Evolutionary conservation across 2,797 vertebrate species (phyloP), one percentile per base, ranked within the genome.

Genomic region (Taenioides sp.): DNA sequence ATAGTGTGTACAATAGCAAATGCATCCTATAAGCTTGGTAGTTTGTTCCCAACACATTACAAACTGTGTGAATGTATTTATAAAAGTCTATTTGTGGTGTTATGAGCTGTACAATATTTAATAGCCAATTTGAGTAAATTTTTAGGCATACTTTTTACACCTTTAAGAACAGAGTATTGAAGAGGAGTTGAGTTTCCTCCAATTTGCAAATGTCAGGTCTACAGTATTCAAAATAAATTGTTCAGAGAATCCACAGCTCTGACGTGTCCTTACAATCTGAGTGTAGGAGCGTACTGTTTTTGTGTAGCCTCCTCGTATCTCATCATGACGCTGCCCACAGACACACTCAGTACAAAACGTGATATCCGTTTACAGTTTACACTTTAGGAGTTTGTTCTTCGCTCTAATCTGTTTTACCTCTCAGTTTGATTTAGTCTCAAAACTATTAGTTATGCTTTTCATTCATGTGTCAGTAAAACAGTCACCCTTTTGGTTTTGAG

Each of bases 141-240:
- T n/a, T n/a, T n/a, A 52, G 18, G 18, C 18, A 20, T 52, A 31
- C 28, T 54, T 54, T n/a, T 54, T 54, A 50, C 7, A 9, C 20
- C 9, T 11, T 12, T 55, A 7, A 54, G 52, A 54, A 22, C n/a
- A 0, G 9, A 55, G 1, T 11, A 9, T 12, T 55, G 22, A 23
- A 23, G n/a, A 23, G 9, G 22, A 23, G 22, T 55, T 55, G n/a
- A 55, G 54, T 55, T 55, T 23, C n/a, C 52, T 54, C 20, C 5
- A 9, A 52, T 52, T 55, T 55, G 22, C 54, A 23, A 22, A 22
- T n/a, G n/a, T 22, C 7, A 11, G 10, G n/a, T 55, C 22, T 23
- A 12, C 11, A 9, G 12, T 10, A 37, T 77, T 81, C 69, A 43
- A 70, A 81, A 86, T 87, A 77, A 79, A 80, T 75, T 76, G 73